Evolutionary conservation across 2,888 invertebrate species (phyloP).

Genomic region (Caenorhabditis japonica): DNA sequence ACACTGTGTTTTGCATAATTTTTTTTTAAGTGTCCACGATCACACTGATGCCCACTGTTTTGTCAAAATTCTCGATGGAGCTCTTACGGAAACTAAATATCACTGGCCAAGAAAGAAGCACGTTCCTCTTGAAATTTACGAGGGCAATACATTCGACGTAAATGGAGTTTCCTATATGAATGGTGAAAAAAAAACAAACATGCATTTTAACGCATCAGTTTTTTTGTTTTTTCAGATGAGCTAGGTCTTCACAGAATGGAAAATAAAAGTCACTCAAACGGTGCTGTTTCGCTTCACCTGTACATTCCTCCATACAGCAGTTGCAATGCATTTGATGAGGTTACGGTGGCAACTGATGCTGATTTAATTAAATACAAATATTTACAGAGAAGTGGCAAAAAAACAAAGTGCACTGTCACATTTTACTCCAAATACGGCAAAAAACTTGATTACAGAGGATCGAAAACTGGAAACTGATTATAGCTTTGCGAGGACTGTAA

Average conservation of each 20-base stretch:
- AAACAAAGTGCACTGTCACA: constrained; percentile 65
- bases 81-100: constrained; percentile 87
- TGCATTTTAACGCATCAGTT: neutral
- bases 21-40: constrained; percentile 88
- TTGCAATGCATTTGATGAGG: constrained; percentile 91
- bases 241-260: constrained; percentile 95
- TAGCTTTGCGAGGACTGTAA: too few relatives aligned
- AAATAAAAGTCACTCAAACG: constrained; percentile 90
- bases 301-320: constrained; percentile 93
- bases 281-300: constrained; percentile 91
- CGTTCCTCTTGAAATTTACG: constrained; percentile 82
- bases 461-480: too few relatives aligned
- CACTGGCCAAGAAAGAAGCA: constrained; percentile 84
- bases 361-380: neutral
- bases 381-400: constrained; percentile 61
- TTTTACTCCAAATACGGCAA: constrained; percentile 74
- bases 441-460: constrained; percentile 67
- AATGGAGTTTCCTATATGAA: constrained; percentile 95
- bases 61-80: constrained; percentile 90
- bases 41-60: constrained; percentile 97
- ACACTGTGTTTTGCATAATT: too few relatives aligned
- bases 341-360: constrained; percentile 71
- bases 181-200: constrained; percentile 81
- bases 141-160: constrained; percentile 82
- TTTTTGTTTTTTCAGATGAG: constrained; percentile 83